These are phyloP conservation scores for Drosophila kanekoi DNA, from an alignment of 2,888 invertebrate genomes.

Conservation along the genomic window DNA sequence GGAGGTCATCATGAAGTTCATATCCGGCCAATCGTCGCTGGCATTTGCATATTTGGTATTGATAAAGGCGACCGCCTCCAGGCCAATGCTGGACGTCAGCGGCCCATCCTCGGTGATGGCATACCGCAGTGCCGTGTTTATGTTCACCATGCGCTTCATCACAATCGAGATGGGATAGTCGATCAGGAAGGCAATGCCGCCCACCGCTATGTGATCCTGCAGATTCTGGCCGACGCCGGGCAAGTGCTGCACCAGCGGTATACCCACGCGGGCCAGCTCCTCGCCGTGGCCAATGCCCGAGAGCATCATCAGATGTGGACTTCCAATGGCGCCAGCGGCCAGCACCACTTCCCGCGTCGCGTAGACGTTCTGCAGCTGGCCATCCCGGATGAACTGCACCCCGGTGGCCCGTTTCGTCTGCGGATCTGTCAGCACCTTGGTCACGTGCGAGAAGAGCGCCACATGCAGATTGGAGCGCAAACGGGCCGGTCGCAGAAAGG, in stretches of 20 bases:
- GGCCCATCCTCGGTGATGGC: slow-evolving; percentile 95
- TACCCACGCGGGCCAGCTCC: slow-evolving; percentile 90
- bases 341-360: slow-evolving; percentile 84
- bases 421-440: slow-evolving; percentile 91
- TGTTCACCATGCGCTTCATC: slow-evolving; percentile 92
- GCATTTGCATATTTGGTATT: slow-evolving; percentile 95
- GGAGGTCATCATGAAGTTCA: slow-evolving; percentile 95
- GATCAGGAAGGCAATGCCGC: slow-evolving; percentile 92
- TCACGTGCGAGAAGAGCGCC: slow-evolving; percentile 92
- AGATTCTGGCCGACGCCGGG: slow-evolving; percentile 95
- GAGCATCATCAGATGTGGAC: slow-evolving; percentile 96
- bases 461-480: slow-evolving; percentile 93
- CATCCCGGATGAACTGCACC: slow-evolving; percentile 91
- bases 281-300: slow-evolving; percentile 93
- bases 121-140: slow-evolving; percentile 93
- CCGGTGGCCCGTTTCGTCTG: slow-evolving; percentile 90
- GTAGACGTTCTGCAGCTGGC: slow-evolving; percentile 85
- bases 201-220: slow-evolving; percentile 95
- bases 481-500: slow-evolving; percentile 92
- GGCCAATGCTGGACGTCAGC: slow-evolving; percentile 93
- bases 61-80: slow-evolving; percentile 95
- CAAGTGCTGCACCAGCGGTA: slow-evolving; percentile 90
- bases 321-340: slow-evolving; percentile 93
- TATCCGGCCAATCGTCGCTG: slow-evolving; percentile 95
- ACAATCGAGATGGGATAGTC: slow-evolving; percentile 93